Base-by-base conservation (phyloP, 2,888 invertebrate genomes). In the Agonopterix alstromeriana region DNA sequence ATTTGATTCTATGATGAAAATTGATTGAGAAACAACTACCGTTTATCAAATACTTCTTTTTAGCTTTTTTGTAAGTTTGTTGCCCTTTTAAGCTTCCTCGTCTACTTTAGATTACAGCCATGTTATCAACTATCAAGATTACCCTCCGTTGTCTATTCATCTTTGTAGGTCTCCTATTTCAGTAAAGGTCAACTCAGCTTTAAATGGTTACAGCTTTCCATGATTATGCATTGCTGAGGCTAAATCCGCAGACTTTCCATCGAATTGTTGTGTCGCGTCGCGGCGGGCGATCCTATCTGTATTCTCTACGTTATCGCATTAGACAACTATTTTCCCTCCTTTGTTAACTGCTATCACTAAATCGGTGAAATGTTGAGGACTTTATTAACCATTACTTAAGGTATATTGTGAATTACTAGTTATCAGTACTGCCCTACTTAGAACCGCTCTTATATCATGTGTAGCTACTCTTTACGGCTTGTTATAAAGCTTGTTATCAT, bases 211-310 rank as follows among this genome's bases (percentile, higher is more conserved):
- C 10, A 57, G 63, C 73, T 77, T 76, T 76, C 74, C 71, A 70
- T 70, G 70, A 73, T 68, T 77, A 69, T 71, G 69, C 74, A 74
- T 75, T 67, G 60, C 66, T 73, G 72, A 71, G 68, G 66, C 67
- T 67, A 58, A 51, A 49, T 49, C 57, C 50, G 51, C 50, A 63
- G 58, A 65, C 77, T 77, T 82, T 83, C 83, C 74, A 79, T 73
- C 70, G 69, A 64, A 67, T 68, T 65, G 71, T 70, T 69, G 70
- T 64, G 64, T 61, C 65, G 69, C 55, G 63, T 63, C 61, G 65
- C 61, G 65, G 65, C 58, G 54, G 51, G 53, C 48, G 50, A 52
- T 45, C 12, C 35, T 45, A 50, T 51, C 54, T 51, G 56, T 66
- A 73, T 77, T 78, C 77, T 60, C 50, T 57, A 56, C 59, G 65